Conservation (phyloP, 2,113 vertebrate genomes). For the Anguilla rostrata region DNA sequence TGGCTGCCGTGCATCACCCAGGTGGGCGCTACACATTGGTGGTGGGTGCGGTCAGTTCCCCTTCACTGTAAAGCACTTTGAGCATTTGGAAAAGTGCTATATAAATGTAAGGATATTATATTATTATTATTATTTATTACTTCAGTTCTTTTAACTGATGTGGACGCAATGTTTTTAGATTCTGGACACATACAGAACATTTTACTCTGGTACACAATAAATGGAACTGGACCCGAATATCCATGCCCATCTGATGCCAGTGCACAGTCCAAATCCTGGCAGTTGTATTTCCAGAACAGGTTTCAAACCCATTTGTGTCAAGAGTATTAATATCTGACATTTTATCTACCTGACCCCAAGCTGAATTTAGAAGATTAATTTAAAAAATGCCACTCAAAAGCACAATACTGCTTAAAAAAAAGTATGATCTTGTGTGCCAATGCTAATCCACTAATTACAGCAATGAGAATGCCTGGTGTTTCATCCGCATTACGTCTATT, state of each 20-base stretch:
- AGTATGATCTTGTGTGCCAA: constrained; percentile 8
- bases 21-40: no score
- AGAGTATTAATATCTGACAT: no score
- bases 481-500: not conserved
- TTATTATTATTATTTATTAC: no score
- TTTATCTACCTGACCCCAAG: not conserved
- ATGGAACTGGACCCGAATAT: not conserved
- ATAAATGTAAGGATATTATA: no score
- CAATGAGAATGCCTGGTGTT: not conserved
- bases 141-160: no score
- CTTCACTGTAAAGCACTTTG: no score
- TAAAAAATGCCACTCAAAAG: not conserved
- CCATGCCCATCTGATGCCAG: not conserved
- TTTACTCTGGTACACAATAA: not conserved
- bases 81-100: no score
- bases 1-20: no score
- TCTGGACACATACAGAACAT: no score
- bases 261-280: not conserved
- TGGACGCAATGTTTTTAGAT: no score
- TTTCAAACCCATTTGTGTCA: not conserved
- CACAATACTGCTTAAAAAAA: not conserved
- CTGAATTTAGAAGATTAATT: not conserved
- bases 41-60: no score
- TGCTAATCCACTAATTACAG: not conserved
- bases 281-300: not conserved